Conservation (phyloP, 1,140 invertebrate genomes). For the Drosophila prosaltans region DNA sequence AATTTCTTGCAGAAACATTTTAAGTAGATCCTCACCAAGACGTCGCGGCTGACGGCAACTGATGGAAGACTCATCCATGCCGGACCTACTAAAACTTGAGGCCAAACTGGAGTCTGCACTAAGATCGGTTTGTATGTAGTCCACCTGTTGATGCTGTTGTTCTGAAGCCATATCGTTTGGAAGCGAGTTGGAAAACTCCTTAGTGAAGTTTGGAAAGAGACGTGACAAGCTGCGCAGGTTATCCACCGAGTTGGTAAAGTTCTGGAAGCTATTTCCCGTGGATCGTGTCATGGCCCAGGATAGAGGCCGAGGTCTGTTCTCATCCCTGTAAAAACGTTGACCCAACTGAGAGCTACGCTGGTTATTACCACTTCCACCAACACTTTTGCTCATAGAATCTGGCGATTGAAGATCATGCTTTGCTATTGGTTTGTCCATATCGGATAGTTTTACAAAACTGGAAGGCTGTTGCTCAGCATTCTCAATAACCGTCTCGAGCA, state of each 20-base stretch:
- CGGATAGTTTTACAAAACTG: slow-evolving; percentile 85
- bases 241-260: slow-evolving; percentile 82
- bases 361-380: slow-evolving; percentile 66
- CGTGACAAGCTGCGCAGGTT: slow-evolving; percentile 80
- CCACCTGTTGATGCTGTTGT: slow-evolving; percentile 59
- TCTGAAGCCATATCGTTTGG: slow-evolving; percentile 71
- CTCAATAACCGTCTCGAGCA: slow-evolving; percentile 80
- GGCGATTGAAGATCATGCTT: slow-evolving; percentile 78
- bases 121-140: slow-evolving; percentile 79
- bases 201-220: slow-evolving; percentile 83
- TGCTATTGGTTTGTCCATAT: slow-evolving; percentile 84
- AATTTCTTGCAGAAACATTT: slow-evolving; percentile 95
- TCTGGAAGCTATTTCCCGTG: slow-evolving; percentile 82
- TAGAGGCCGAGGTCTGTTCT: slow-evolving; percentile 84
- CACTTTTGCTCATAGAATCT: slow-evolving; percentile 76
- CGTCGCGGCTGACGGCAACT: slow-evolving; percentile 84
- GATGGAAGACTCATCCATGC: slow-evolving; percentile 82
- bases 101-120: slow-evolving; percentile 79
- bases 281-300: slow-evolving; percentile 86
- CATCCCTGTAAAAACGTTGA: slow-evolving; percentile 85
- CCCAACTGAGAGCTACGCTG: slow-evolving; percentile 73
- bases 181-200: slow-evolving; percentile 80
- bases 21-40: slow-evolving; percentile 92
- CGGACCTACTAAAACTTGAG: slow-evolving; percentile 80
- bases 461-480: slow-evolving; percentile 53